phyloP scores from a whole-genome alignment of 2,113 vertebrate species.

The Phasianus colchicus region DNA sequence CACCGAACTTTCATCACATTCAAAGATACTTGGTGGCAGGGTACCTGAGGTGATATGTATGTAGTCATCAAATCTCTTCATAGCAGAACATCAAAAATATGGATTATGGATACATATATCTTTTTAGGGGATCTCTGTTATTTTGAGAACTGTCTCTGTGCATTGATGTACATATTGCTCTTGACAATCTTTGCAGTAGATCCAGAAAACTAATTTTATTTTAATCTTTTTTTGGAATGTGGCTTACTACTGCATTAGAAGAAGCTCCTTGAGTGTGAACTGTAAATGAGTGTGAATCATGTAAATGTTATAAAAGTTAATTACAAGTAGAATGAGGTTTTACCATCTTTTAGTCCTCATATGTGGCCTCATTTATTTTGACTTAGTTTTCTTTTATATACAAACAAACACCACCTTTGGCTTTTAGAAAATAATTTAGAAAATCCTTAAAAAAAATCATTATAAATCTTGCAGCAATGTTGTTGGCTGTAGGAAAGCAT shows the following conservation, averaged over 20 bases:
- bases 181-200: neutral
- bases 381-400: neutral
- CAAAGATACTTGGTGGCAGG: neutral
- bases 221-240: neutral
- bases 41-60: neutral
- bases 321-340: neutral
- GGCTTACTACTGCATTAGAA: neutral
- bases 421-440: neutral
- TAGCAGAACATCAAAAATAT: neutral
- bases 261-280: neutral
- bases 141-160: neutral
- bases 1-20: neutral
- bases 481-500: neutral
- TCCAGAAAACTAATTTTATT: neutral
- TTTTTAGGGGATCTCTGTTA: neutral
- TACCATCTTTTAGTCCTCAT: neutral
- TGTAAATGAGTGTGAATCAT: neutral
- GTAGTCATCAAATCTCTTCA: neutral
- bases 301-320: neutral
- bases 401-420: neutral
- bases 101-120: rapidly evolving
- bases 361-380: neutral
- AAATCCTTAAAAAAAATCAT: neutral
- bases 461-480: neutral
- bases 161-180: neutral